Base-by-base conservation (phyloP, 2,113 vertebrate species). In the Lophura nycthemera region DNA sequence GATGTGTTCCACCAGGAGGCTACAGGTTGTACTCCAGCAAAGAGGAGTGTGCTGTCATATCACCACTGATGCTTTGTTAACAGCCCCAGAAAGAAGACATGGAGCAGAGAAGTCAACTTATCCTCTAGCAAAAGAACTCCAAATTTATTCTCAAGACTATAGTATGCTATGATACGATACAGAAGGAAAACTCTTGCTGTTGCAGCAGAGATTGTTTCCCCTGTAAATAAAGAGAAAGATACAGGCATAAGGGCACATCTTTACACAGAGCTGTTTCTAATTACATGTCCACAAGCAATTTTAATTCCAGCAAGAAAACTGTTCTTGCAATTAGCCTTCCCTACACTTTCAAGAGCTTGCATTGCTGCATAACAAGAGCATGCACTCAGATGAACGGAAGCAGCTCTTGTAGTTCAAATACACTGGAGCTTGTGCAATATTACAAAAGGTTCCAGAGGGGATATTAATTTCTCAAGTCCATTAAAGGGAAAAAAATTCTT, bases 401-500 rank as follows among this genome's bases (percentile, higher is more conserved):
- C 83, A 90, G 93, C 76, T 93, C 90, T 24, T 83, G 72, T 57
- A 56, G 50, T 66, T 85, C 60, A 71, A 86, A 77, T 12, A 25
- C 40, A 73, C 54, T 25, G 27, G 6, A 59, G 17, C 56, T 94
- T 92, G 95, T 47, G 67, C 88, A 95, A 64, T 27, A 86, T 5
- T 47, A 91, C 69, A 83, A 47, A 79, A 85, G 64, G 30, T 83
- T 88, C 72, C 54, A 71, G 52, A 83, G 71, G 38, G 59, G 69
- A 89, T 54, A 11, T 50, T 76, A 73, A 85, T 63, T 40, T 90
- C 66, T 72, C 73, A 80, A 67, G 78, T 36, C 79, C 91, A 90
- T 94, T 83, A 91, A 92, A 92, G 65, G 81, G 34, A 71, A 96
- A 87, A 60, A 89, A 56, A 25, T 8, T 70, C n/a, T 60, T 50